Conservation (phyloP, 1,140 invertebrate genomes). For the Drosophila fuyamai region DNA sequence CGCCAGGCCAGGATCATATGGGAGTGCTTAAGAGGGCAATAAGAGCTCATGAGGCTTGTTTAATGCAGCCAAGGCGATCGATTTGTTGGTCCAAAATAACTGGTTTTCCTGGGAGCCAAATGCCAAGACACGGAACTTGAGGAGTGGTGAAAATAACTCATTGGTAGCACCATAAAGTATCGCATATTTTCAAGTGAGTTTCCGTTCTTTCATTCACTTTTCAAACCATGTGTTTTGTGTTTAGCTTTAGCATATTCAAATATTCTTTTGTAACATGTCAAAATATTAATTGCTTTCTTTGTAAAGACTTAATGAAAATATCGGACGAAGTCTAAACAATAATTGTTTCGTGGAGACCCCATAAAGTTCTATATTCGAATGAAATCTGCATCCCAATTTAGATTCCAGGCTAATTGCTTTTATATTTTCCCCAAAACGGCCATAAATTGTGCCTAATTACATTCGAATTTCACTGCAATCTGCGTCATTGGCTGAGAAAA, state of each 20-base stretch:
- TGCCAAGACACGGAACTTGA: background rate
- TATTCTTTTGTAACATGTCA: background rate
- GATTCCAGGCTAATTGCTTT: slow-evolving; percentile 51
- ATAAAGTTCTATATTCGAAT: slow-evolving; percentile 21
- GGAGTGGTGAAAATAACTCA: background rate
- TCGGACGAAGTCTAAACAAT: slow-evolving; percentile 4
- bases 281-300: background rate
- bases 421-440: slow-evolving; percentile 42
- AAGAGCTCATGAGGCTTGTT: slow-evolving; percentile 46
- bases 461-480: slow-evolving; percentile 42
- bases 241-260: background rate
- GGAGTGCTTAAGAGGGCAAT: slow-evolving; percentile 57
- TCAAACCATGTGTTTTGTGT: background rate
- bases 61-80: slow-evolving; percentile 38
- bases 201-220: background rate
- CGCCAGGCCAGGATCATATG: slow-evolving; percentile 57
- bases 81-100: slow-evolving; percentile 32
- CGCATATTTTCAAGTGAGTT: background rate
- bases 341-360: slow-evolving; percentile 15
- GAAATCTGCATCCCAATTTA: slow-evolving; percentile 31
- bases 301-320: slow-evolving; percentile 3
- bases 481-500: slow-evolving; percentile 61
- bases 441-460: slow-evolving; percentile 55
- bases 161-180: slow-evolving; percentile 1
- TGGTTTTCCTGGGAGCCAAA: slow-evolving; percentile 2